phyloP scores from a whole-genome alignment of 2,888 invertebrate species.

The Dryobota labecula region DNA sequence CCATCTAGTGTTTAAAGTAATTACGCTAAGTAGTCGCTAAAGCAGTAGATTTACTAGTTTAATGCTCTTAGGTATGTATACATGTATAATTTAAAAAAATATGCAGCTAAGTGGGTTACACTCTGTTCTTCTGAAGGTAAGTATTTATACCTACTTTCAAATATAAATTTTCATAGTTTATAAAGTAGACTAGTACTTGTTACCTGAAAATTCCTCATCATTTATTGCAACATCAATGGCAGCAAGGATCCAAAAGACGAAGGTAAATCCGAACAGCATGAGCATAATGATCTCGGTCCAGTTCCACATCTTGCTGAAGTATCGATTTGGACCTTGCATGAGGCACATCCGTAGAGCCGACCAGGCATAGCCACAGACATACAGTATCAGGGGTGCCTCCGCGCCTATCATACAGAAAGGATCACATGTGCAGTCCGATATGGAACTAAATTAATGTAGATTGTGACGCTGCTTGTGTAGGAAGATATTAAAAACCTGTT shows the following conservation, averaged over 20 bases:
- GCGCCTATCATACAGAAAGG: constrained; percentile 67
- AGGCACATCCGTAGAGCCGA: constrained; percentile 89
- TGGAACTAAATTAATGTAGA: no score
- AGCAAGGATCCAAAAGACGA: constrained; percentile 91
- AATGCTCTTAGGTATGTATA: background rate
- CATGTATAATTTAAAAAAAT: no score
- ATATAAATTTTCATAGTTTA: no score
- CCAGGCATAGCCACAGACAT: constrained; percentile 90
- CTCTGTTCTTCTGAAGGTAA: background rate
- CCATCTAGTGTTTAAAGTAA: constrained; percentile 17
- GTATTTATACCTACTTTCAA: background rate
- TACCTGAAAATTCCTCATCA: constrained; percentile 59
- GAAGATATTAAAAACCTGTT: background rate
- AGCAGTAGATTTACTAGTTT: constrained; percentile 17
- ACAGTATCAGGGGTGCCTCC: constrained; percentile 82
- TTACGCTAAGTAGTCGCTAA: constrained; percentile 17
- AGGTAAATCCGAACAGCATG: constrained; percentile 90
- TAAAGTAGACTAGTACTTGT: background rate
- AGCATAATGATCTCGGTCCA: constrained; percentile 92
- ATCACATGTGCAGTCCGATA: background rate
- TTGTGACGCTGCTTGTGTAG: background rate
- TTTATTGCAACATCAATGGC: constrained; percentile 83
- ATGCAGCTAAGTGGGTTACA: background rate
- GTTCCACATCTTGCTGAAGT: constrained; percentile 91
- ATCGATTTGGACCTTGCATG: constrained; percentile 89